These are phyloP conservation scores for Proterorhinus semilunaris DNA, from an alignment of 2,113 vertebrate genomes.

Conservation along the genomic window DNA sequence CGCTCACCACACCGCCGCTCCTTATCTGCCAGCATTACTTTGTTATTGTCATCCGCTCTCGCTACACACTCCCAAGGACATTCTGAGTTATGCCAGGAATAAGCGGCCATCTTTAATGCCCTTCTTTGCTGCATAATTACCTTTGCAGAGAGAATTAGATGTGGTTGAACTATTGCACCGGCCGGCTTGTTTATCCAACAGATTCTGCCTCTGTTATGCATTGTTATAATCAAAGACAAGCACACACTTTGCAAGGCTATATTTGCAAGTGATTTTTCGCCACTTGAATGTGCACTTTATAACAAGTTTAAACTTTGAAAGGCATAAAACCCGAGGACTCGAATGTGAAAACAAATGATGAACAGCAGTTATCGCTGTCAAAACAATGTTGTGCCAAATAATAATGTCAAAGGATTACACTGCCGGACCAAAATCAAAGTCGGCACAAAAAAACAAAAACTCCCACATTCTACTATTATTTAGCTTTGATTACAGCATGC, in stretches of 20 bases:
- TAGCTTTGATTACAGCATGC: too few relatives aligned
- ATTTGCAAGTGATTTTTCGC: slow-evolving; percentile 5
- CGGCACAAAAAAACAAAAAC: too few relatives aligned
- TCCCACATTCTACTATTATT: too few relatives aligned
- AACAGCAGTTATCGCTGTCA: neutral
- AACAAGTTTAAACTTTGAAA: neutral
- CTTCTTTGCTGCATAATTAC: slow-evolving; percentile 35
- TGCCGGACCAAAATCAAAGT: too few relatives aligned
- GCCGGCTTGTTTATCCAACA: slow-evolving; percentile 2
- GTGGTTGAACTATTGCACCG: slow-evolving; percentile 3
- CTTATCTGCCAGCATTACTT: slow-evolving; percentile 63
- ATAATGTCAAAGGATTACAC: too few relatives aligned
- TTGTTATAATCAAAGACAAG: neutral
- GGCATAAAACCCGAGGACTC: neutral
- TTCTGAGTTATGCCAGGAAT: slow-evolving; percentile 37
- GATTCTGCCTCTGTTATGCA: neutral
- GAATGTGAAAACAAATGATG: neutral
- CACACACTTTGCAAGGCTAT: slow-evolving; percentile 1
- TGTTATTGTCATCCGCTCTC: slow-evolving; percentile 60
- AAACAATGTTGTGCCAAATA: neutral
- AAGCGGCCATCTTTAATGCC: slow-evolving; percentile 29
- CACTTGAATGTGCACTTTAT: slow-evolving; percentile 1
- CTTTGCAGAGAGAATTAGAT: slow-evolving; percentile 5
- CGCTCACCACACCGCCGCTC: slow-evolving; percentile 56
- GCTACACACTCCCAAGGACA: slow-evolving; percentile 64